Evolutionary conservation across 2,113 vertebrate species (phyloP), one percentile per base, ranked within the genome.

Genomic region (Chauna torquata): DNA sequence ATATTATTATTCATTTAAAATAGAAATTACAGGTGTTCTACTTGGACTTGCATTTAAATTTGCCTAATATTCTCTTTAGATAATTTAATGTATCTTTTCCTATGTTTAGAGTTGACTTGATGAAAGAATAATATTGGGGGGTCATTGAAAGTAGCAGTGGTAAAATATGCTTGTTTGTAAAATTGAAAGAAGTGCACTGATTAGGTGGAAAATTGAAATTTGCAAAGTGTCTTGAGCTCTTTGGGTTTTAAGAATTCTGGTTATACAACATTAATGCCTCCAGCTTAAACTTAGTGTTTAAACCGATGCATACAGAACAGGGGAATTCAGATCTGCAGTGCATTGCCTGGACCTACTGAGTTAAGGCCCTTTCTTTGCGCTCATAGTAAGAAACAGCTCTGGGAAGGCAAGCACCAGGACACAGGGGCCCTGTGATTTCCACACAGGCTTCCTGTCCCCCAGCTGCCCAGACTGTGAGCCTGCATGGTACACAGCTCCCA

Each of bases 1-100:
- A 78, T 27, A 65, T 84, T 84, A 71, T 91, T 94, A 93, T 74
- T 95, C 62, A 93, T 93, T 91, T 89, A 61, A 94, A 95, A 42
- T 40, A n/a, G 5, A 81, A 90, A 84, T 71, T 71, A 49, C 9
- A 5, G 55, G 23, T 71, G 28, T 81, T 91, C 47, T 75, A 58
- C 61, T 84, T 68, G 65, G 90, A 68, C 76, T 82, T 96, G 12
- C 30, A 69, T 86, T 96, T 83, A 75, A 78, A 92, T 88, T 76
- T 83, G 4, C 47, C 52, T 88, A 70, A 80, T 77, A 92, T 38
- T 77, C 24, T 58, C 6, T 64, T 0, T 72, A n/a, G 65, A 42
- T 58, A 94, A 77, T 92, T 62, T 66, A 77, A 85, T 65, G 44
- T 15, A 28, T 83, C 44, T 86, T 94, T 23, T 50, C 72, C 47